Base-by-base conservation (phyloP, 2,888 invertebrate genomes). In the Troides helena region DNA sequence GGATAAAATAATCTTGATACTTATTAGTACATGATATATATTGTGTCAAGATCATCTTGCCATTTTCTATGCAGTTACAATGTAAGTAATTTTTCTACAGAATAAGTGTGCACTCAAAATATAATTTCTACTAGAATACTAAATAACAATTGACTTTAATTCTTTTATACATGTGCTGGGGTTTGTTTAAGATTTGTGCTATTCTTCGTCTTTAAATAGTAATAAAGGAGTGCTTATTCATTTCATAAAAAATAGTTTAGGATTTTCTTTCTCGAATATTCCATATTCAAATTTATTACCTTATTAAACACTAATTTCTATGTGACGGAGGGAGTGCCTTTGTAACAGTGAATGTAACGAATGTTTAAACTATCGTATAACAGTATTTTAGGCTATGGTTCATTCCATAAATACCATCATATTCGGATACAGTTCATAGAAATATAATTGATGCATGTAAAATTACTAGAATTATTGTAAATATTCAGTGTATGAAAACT, bases 301-400 rank as follows among this genome's bases (percentile, higher is more conserved):
- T 18, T 12, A 53, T 53, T n/a, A 0, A n/a, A 53, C 18, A n/a
- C 14, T n/a, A n/a, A 53, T n/a, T 53, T 53, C 53, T 53, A 12
- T 53, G n/a, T 5, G 53, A 12, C 53, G 53, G 6, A 46, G 46
- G 53, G n/a, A 7, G 53, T 53, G 53, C 53, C 53, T 53, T 53
- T 53, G n/a, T n/a, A 53, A 53, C 14, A n/a, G 6, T 53, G 53
- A n/a, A 53, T 6, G 53, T n/a, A 53, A 46, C 14, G 46, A n/a
- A n/a, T 53, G 50, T 6, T 18, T 5, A n/a, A 53, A n/a, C 53
- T 53, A 53, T 53, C 6, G 5, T 23, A 10, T 58, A 21, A 25
- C 25, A 58, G 23, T 58, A 58, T 58, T 58, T 58, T 25, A 58
- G 57, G 23, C 7, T 58, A 58, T 58, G 59, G 43, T 58, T 46